A percentile compares a stretch with the other conserved stretches of the same genome.
Evolutionary conservation across 2,113 vertebrate species (phyloP).

Genomic region (Nothobranchius kuhntae): DNA sequence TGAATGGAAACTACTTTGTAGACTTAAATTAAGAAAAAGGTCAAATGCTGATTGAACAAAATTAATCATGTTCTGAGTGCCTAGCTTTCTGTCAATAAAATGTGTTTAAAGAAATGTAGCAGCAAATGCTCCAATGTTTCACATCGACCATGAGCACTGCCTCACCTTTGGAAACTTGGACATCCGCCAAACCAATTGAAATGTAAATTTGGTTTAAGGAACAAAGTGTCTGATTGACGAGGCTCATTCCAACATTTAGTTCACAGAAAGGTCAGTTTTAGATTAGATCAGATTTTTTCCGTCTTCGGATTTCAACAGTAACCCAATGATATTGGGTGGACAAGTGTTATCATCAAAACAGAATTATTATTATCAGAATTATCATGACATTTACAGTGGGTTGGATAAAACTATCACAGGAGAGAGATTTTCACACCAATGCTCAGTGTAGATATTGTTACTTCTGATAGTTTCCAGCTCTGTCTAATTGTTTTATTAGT

Average conservation of each 20-base stretch:
- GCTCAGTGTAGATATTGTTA: too few species aligned
- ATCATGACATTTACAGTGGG: too few species aligned
- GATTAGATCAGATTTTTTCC: background rate
- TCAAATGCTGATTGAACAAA: constrained; percentile 32
- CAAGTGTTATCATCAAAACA: too few species aligned
- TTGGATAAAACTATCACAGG: too few species aligned
- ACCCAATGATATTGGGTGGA: background rate
- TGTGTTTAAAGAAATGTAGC: constrained; percentile 5
- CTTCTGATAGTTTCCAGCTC: too few species aligned
- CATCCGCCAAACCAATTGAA: constrained; percentile 46
- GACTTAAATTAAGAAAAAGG: constrained; percentile 51
- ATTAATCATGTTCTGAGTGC: constrained; percentile 25
- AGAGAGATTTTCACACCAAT: too few species aligned
- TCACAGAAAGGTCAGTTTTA: constrained; percentile 37
- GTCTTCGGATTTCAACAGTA: background rate
- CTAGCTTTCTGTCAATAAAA: constrained; percentile 29
- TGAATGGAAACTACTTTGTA: constrained; percentile 15
- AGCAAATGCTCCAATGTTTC: constrained; percentile 14
- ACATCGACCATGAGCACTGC: constrained; percentile 7
- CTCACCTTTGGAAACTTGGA: constrained; percentile 29
- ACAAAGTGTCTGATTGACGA: constrained; percentile 30
- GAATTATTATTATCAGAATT: too few species aligned
- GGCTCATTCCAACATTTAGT: constrained; percentile 21
- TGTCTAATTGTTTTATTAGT: too few species aligned
- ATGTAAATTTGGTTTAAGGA: constrained; percentile 51